Evolutionary conservation across 2,888 invertebrate genomes (phyloP), one percentile per base, ranked within the genome.

Genomic region (Pantelozetes paolii): DNA sequence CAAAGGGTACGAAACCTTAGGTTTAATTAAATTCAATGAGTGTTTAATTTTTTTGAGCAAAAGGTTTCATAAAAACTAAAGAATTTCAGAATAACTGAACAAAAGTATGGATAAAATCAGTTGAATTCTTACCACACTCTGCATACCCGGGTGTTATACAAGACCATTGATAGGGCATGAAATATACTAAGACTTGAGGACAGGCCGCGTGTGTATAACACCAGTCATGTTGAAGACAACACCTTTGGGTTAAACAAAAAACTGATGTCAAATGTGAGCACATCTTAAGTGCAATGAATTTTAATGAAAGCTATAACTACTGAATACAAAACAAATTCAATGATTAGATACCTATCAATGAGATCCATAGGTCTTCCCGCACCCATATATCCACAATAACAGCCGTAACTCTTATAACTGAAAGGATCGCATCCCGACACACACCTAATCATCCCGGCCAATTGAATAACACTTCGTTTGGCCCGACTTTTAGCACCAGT

Each of bases 331-430:
- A 18, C 18, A 45, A 59, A 48, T 8, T 11, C 11, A 59, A 59
- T 59, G 6, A 13, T n/a, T 59, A 5, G 28, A 67, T 82, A 90
- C 90, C 86, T 88, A 82, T 91, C 92, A 76, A 93, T 91, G 28
- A 89, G 89, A 82, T 93, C 92, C 40, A 89, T 88, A 1, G 90
- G 87, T 76, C 86, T 84, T 11, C 92, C 92, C 0, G 89, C 87
- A 0, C 93, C 93, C 1, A 91, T 85, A 81, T 92, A 91, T 3
- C 94, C 93, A 80, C 93, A 94, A 82, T 90, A 94, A 82, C 93
- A 94, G 2, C 93, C 93, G 79, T 94, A 93, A 13, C 92, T 92
- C 81, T 92, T 92, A 71, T 78, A 79, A 11, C 86, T 84, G 1
- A 92, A 82, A 0, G 93, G 93, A 81, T 92, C 89, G 79, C 94